Evolutionary conservation across 2,888 invertebrate genomes (phyloP).

Genomic region (Acleris emargana): DNA sequence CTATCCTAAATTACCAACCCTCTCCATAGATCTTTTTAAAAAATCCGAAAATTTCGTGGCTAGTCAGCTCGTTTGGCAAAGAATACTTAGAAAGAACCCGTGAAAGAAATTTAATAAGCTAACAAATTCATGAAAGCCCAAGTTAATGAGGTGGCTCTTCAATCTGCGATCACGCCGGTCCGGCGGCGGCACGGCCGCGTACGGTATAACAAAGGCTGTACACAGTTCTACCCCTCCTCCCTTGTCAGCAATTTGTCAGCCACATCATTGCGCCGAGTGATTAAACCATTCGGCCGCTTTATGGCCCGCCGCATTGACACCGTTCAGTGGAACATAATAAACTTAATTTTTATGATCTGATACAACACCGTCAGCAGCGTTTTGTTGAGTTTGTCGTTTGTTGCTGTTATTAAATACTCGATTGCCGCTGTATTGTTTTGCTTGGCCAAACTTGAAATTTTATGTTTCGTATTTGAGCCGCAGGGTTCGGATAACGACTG

Average conservation of each 20-base stretch:
- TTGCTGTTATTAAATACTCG: conserved; percentile 16
- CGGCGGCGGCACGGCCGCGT: conserved; percentile 8
- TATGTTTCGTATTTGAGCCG: neutral
- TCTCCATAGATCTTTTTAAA: too few species aligned
- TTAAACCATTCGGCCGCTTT: conserved; percentile 56
- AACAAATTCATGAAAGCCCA: conserved; percentile 19
- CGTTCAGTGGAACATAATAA: conserved; percentile 39
- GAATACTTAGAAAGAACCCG: neutral
- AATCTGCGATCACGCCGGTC: conserved; percentile 16
- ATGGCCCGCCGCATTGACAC: conserved; percentile 43
- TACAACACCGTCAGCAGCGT: conserved; percentile 36
- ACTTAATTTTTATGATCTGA: conserved; percentile 49
- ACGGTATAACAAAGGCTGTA: conserved; percentile 21
- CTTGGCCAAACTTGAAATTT: neutral
- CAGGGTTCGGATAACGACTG: neutral
- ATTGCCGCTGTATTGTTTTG: conserved; percentile 9
- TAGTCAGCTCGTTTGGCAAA: neutral
- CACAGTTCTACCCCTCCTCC: conserved; percentile 35
- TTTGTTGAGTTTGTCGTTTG: conserved; percentile 20
- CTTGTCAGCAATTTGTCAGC: conserved; percentile 63
- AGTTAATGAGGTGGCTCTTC: conserved; percentile 31
- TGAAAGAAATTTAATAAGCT: conserved; percentile 2
- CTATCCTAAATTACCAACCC: too few species aligned
- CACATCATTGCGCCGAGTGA: conserved; percentile 59
- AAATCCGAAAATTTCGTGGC: neutral